phyloP scores from a whole-genome alignment of 37 sponge, comb jelly and placozoan genomes.

The Oopsacas minuta region DNA sequence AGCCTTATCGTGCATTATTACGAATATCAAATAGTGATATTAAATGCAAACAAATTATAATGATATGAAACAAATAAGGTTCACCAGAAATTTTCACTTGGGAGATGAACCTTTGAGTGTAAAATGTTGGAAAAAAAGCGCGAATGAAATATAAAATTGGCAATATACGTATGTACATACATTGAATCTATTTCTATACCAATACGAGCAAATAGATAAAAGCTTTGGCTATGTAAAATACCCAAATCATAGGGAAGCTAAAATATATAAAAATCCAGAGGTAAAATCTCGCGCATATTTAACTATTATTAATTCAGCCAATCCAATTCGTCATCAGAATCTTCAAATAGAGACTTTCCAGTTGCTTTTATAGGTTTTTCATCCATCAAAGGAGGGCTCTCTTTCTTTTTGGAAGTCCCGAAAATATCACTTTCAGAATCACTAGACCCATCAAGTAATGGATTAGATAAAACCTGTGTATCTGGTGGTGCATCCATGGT shows the following conservation, averaged over 20 bases:
- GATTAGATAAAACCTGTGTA: too few species aligned
- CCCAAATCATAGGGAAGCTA: too few species aligned
- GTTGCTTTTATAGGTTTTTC: not conserved
- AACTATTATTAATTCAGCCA: not conserved
- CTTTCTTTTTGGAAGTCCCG: not conserved
- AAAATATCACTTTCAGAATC: not conserved
- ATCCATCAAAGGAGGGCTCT: not conserved
- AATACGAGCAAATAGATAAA: too few species aligned
- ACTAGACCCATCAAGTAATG: not conserved
- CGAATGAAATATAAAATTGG: too few species aligned
- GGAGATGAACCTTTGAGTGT: too few species aligned
- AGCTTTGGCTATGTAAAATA: too few species aligned
- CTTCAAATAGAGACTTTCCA: not conserved
- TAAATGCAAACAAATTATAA: not conserved
- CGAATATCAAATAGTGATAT: not conserved
- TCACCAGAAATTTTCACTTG: too few species aligned
- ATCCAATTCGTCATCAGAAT: slow-evolving; percentile 8
- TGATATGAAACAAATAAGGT: too few species aligned
- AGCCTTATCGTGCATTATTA: not conserved
- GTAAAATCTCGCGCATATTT: not conserved
- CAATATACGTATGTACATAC: not conserved
- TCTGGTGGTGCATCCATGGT: not conserved
- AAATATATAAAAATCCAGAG: slow-evolving; percentile 9
- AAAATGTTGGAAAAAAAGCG: too few species aligned
- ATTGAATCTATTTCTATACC: too few species aligned